These are phyloP conservation scores for Pollenia labialis DNA, from an alignment of 2,888 invertebrate genomes.

Conservation along the genomic window DNA sequence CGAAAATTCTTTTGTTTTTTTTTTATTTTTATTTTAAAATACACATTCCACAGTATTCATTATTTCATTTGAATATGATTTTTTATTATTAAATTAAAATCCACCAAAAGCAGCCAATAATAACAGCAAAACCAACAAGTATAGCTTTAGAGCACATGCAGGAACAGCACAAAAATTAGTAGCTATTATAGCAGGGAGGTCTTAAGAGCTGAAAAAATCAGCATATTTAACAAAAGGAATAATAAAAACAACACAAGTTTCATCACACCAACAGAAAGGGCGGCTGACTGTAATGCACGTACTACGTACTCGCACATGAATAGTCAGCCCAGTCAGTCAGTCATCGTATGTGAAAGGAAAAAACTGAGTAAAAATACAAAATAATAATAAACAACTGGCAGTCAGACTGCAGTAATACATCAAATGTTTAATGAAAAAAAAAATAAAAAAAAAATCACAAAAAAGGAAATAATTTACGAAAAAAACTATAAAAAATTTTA, in stretches of 20 bases:
- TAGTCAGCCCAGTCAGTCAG: conserved; percentile 10
- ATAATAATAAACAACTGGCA: conserved; percentile 56
- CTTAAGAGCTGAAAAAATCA: conserved; percentile 17
- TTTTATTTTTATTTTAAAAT: not conserved
- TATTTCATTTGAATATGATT: conserved; percentile 12
- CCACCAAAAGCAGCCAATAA: conserved; percentile 25
- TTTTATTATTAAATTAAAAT: conserved; percentile 36
- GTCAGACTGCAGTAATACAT: conserved; percentile 71
- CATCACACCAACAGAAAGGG: conserved; percentile 1
- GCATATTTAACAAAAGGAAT: not conserved
- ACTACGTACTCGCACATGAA: conserved; percentile 29
- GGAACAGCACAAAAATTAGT: conserved; percentile 35
- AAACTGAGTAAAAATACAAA: not conserved
- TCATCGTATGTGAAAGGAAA: not conserved
- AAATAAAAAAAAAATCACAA: conserved; percentile 28
- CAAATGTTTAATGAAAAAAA: conserved; percentile 65
- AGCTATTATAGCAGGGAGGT: conserved; percentile 53
- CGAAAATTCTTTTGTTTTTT: not conserved
- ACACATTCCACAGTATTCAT: conserved; percentile 4
- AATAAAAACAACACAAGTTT: conserved; percentile 13
- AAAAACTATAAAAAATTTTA: not conserved
- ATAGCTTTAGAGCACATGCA: not conserved
- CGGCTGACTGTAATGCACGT: not conserved
- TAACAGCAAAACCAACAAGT: not conserved
- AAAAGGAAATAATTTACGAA: not conserved